Conservation (phyloP, 1,140 invertebrate genomes). For the Drosophila nikananu region DNA sequence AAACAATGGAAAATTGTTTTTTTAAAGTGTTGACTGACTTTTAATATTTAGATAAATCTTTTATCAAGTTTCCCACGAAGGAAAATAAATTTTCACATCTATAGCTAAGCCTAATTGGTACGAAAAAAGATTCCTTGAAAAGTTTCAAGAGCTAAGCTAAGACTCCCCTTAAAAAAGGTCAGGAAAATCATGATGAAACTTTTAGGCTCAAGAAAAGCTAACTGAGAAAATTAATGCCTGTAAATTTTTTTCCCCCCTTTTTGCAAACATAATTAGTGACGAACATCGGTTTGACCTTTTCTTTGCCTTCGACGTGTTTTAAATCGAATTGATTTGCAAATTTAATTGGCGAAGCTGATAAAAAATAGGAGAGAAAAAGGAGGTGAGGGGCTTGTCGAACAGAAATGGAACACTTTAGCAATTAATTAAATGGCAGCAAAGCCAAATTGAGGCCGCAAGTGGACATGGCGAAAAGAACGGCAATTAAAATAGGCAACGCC, state of each 20-base stretch:
- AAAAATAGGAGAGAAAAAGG: constrained; percentile 12
- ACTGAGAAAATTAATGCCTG: constrained; percentile 44
- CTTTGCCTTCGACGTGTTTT: constrained; percentile 20
- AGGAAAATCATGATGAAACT: constrained; percentile 21
- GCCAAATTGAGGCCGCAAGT: constrained; percentile 29
- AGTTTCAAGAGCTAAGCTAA: constrained; percentile 40
- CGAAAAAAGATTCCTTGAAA: constrained; percentile 19
- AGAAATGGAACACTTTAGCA: constrained; percentile 53
- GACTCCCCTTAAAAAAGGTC: constrained; percentile 17
- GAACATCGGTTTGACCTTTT: constrained; percentile 8
- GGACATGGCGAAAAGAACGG: constrained; percentile 39
- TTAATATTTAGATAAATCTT: constrained; percentile 11
- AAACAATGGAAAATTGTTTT: constrained; percentile 1
- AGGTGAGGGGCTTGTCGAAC: not conserved
- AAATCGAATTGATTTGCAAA: constrained; percentile 63
- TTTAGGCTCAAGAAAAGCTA: constrained; percentile 11
- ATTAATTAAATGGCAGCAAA: constrained; percentile 64
- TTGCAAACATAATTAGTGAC: constrained; percentile 36
- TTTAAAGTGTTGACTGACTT: constrained; percentile 9
- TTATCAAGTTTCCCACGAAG: not conserved
- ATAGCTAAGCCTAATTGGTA: not conserved
- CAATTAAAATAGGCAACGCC: constrained; percentile 64
- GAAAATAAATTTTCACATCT: not conserved
- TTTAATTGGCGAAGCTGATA: constrained; percentile 39
- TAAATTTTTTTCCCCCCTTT: not conserved